Base-by-base conservation (phyloP, 2,113 vertebrate genomes). In the Xenus cinereus region DNA sequence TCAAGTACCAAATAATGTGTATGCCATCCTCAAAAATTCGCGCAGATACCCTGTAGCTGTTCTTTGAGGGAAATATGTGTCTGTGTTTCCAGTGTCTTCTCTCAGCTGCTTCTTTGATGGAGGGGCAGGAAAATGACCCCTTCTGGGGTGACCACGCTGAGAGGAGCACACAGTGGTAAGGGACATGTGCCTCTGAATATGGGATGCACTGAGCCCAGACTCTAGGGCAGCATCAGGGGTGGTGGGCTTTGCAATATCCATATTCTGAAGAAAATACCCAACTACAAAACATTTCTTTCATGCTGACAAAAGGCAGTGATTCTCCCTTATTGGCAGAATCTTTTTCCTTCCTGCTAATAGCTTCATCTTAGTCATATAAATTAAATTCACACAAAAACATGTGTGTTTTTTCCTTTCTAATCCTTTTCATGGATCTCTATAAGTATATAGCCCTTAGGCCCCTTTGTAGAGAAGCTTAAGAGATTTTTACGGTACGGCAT, bases 131-230 rank as follows among this genome's bases (percentile, higher is more conserved):
- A 76, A 75, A 71, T 14, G 14, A 46, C 23, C 26, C 60, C 10
- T 51, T 71, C 21, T 3, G 5, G 8, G 39, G 21, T 64, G 53
- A 30, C 30, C 48, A 77, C 0, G 1, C 5, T 39, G 45, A 76
- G 46, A 51, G 46, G 41, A 74, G 23, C 20, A 37, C 4, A 2
- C 8, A 50, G 32, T 1, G 1, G 27, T 50, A 53, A 28, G 43
- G 14, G 20, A 30, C 12, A 4, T 3, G 23, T 59, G 39, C 4
- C 26, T 23, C 30, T 39, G n/a, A 23, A 24, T 0, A 0, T 9
- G 21, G 37, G 7, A n/a, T 6, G 6, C 21, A 37, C 27, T 37
- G 20, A 87, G 9, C 39, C 17, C 32, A 46, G n/a, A 8, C 28
- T 51, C 19, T 22, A 27, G 41, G 15, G 4, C 30, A 51, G 3